Evolutionary conservation across 2,797 vertebrate species (phyloP), one percentile per base, ranked within the genome.

Genomic region (Lutjanus campechanus): DNA sequence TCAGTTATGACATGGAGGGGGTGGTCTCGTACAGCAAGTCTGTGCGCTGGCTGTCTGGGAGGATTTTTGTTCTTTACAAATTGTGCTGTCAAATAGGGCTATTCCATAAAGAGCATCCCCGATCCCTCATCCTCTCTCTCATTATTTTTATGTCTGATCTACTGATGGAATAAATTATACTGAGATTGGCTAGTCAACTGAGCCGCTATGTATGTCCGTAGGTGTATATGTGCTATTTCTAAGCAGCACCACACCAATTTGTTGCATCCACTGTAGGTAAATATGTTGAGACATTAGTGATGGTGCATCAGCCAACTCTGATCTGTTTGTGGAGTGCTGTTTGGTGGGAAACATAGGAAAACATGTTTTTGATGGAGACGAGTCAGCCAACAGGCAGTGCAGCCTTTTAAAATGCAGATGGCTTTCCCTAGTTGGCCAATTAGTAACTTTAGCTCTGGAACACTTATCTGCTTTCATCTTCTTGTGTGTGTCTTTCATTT

Each of bases 391-490:
- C 81, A 83, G 88, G 78, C 86, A 91, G 65, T 73, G 73, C 86
- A 77, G 75, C 77, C 78, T 88, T 88, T 94, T 91, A 90, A 94
- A 92, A 93, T 91, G 85, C 90, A 93, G 91, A 94, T 93, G 88
- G 88, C 90, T 93, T 93, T 94, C 94, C 94, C 93, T 94, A 86
- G 95, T 94, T 91, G 92, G 90, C 91, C 92, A 95, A 95, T 96
- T 95, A 95, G 93, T 93, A 89, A 92, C 89, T 95, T 91, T 80
- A 90, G 84, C 90, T 90, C 67, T 90, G 82, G 82, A 94, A 93
- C 88, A 90, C 85, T 92, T 95, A 92, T 92, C 79, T 90, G 83
- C 91, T 90, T 94, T 95, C 89, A 93, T 94, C 85, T 94, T 77
- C 80, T 62, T 67, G 80, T 68, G 50, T 90, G 84, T 91, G 75